A percentile compares a stretch with the other conserved stretches of the same genome.
These are phyloP conservation scores for Rhopalosiphum nymphaeae DNA, from an alignment of 2,888 invertebrate species.

Conservation along the genomic window DNA sequence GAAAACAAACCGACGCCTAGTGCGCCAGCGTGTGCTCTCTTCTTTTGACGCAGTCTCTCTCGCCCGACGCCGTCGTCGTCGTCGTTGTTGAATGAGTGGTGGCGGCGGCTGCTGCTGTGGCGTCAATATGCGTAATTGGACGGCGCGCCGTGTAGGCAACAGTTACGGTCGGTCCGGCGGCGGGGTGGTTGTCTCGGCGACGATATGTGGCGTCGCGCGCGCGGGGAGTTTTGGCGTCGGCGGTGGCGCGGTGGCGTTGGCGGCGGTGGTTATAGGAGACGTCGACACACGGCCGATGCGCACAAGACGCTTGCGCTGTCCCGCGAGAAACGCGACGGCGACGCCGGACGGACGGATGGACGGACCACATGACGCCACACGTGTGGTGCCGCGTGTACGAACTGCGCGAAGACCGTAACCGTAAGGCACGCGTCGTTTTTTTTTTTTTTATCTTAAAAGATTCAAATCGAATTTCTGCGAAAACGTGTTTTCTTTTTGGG, in stretches of 20 bases:
- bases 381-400: conserved; percentile 1
- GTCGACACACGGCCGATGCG: conserved; percentile 28
- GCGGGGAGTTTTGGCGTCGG: conserved; percentile 44
- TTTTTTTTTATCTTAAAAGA: not conserved
- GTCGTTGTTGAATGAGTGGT: not conserved
- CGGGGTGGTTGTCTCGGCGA: conserved; percentile 19
- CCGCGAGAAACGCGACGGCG: not conserved
- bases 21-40: not conserved
- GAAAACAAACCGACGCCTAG: not conserved
- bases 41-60: not conserved
- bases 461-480: not conserved
- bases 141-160: conserved; percentile 60
- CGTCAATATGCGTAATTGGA: conserved; percentile 64
- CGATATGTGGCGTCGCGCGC: not conserved
- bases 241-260: conserved; percentile 67
- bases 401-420: not conserved
- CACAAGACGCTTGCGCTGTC: conserved; percentile 50
- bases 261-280: conserved; percentile 25
- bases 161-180: conserved; percentile 32
- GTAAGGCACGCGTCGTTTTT: not conserved
- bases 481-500: not conserved
- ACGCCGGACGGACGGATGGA: not conserved
- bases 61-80: not conserved
- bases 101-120: conserved; percentile 57
- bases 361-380: conserved; percentile 38